A percentile compares a stretch with the other conserved stretches of the same genome.
phyloP scores from a whole-genome alignment of 2,113 vertebrate species.

The Eubucco bourcierii region DNA sequence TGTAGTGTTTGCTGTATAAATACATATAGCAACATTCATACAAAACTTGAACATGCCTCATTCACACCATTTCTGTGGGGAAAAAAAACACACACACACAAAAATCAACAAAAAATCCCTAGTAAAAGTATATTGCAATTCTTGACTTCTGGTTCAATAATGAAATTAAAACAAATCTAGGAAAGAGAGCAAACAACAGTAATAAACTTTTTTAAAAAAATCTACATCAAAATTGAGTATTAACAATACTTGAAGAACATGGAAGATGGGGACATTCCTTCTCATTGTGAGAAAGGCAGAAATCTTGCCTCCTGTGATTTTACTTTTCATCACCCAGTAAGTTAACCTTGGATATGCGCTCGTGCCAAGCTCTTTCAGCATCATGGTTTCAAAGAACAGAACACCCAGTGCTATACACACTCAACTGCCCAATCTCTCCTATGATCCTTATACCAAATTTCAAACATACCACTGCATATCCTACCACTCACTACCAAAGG shows the following conservation, averaged over 20 bases:
- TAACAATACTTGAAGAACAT: not conserved
- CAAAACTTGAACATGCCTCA: not conserved
- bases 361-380: not conserved
- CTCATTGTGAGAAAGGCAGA: not conserved
- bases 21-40: not conserved
- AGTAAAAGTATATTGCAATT: not conserved
- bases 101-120: not conserved
- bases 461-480: not conserved
- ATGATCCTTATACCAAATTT: not conserved
- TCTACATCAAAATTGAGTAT: not conserved
- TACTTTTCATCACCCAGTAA: not conserved
- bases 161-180: not conserved
- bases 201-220: not conserved
- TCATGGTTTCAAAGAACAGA: fast-evolving
- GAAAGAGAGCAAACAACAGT: not conserved
- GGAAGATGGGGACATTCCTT: not conserved
- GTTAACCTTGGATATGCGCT: not conserved
- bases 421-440: not conserved
- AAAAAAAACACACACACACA: no score
- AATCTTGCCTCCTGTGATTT: not conserved
- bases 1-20: not conserved
- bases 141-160: not conserved
- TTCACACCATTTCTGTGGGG: not conserved
- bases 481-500: not conserved
- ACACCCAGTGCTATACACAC: not conserved